Evolutionary conservation across 1,140 invertebrate genomes (phyloP).

Genomic region (Drosophila athabasca): DNA sequence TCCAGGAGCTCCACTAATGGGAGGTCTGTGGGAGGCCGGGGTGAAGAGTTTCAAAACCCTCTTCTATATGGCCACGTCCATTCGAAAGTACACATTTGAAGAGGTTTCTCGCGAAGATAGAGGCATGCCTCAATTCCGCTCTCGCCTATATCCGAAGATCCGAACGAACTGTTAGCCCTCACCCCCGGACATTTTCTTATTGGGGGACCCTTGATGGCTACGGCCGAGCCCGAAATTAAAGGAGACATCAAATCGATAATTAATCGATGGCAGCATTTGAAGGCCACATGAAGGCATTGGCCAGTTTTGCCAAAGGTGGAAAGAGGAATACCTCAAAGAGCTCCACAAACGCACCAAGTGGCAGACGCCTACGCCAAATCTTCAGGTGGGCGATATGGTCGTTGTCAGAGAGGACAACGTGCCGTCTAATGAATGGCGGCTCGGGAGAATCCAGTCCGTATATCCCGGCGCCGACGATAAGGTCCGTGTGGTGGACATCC

Average conservation of each 20-base stretch:
- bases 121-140: slow-evolving; percentile 43
- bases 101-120: slow-evolving; percentile 52
- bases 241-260: not conserved
- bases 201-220: not conserved
- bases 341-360: too few relatives aligned
- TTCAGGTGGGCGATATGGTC: not conserved
- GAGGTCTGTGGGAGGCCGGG: too few relatives aligned
- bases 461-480: too few relatives aligned
- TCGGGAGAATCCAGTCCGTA: too few relatives aligned
- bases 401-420: too few relatives aligned
- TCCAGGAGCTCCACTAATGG: too few relatives aligned
- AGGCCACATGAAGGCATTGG: too few relatives aligned
- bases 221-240: not conserved
- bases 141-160: not conserved
- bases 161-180: not conserved
- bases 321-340: not conserved
- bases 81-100: not conserved
- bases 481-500: too few relatives aligned
- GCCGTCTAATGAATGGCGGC: too few relatives aligned
- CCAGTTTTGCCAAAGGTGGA: not conserved
- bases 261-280: not conserved
- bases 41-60: too few relatives aligned
- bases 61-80: too few relatives aligned
- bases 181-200: not conserved
- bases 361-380: too few relatives aligned